Evolutionary conservation across 2,113 vertebrate species (phyloP).

Genomic region (Merops nubicus): DNA sequence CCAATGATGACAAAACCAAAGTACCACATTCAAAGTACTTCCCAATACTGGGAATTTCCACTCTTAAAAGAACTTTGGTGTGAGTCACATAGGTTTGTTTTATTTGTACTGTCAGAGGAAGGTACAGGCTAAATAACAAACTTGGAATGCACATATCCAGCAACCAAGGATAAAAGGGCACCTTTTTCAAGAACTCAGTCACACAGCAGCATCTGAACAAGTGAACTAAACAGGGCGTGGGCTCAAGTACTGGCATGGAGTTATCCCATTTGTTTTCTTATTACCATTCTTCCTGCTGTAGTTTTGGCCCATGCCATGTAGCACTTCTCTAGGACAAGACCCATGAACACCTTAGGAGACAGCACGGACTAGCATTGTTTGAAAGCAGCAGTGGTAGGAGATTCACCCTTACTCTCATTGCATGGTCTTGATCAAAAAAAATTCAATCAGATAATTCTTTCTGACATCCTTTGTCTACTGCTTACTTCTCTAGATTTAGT

Average conservation of each 20-base stretch:
- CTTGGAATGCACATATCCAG: background rate
- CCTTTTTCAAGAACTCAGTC: background rate
- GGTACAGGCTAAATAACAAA: background rate
- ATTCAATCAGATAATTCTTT: background rate
- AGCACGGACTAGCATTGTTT: background rate
- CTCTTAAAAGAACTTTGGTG: background rate
- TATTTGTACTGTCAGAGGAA: background rate
- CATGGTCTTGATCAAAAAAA: background rate
- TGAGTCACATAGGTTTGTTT: background rate
- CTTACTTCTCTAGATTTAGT: background rate
- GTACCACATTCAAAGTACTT: background rate
- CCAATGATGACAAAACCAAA: background rate
- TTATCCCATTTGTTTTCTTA: background rate
- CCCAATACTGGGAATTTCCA: background rate
- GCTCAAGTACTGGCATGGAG: background rate
- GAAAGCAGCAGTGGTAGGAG: background rate
- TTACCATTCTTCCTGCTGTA: background rate
- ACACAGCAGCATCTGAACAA: background rate
- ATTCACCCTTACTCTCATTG: background rate
- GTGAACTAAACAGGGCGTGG: background rate
- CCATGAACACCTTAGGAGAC: accelerated
- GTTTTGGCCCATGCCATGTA: background rate
- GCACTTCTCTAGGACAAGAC: background rate
- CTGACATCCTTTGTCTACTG: background rate
- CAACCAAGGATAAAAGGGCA: background rate